These are phyloP conservation scores for Caenorhabditis remanei DNA, from an alignment of 1,140 invertebrate genomes.

Conservation along the genomic window DNA sequence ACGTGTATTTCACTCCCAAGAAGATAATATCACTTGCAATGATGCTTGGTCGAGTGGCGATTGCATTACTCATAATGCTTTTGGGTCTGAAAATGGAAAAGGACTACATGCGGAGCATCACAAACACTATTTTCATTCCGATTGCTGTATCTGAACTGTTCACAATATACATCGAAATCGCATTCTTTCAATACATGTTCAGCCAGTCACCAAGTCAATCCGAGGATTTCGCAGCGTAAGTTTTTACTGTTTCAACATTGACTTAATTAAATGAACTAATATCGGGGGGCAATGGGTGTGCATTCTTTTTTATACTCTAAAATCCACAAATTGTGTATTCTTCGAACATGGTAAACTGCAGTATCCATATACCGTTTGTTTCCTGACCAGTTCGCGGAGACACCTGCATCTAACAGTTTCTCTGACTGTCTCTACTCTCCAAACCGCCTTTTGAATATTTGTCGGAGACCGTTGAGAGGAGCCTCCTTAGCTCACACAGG, in stretches of 20 bases:
- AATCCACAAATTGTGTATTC: too few relatives aligned
- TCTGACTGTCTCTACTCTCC: too few relatives aligned
- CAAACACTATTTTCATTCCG: constrained; percentile 53
- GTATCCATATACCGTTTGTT: too few relatives aligned
- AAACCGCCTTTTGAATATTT: too few relatives aligned
- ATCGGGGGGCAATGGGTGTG: too few relatives aligned
- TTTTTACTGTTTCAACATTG: not conserved
- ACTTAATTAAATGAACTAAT: not conserved
- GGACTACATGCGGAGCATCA: constrained; percentile 51
- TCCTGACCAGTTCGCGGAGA: too few relatives aligned
- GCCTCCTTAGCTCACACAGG: not conserved
- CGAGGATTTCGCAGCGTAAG: constrained; percentile 41
- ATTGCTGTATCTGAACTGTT: constrained; percentile 47
- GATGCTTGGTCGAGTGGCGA: constrained; percentile 24
- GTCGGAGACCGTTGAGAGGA: too few relatives aligned
- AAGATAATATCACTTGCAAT: constrained; percentile 23
- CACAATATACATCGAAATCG: constrained; percentile 56
- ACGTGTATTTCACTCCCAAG: constrained; percentile 13
- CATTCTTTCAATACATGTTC: constrained; percentile 24
- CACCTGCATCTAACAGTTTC: too few relatives aligned
- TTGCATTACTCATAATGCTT: constrained; percentile 47
- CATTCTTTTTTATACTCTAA: too few relatives aligned
- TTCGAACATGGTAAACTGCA: too few relatives aligned
- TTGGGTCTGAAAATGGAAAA: constrained; percentile 58
- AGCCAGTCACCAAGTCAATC: not conserved